Evolutionary conservation across 2,888 invertebrate species (phyloP).

Genomic region (Operophtera brumata): DNA sequence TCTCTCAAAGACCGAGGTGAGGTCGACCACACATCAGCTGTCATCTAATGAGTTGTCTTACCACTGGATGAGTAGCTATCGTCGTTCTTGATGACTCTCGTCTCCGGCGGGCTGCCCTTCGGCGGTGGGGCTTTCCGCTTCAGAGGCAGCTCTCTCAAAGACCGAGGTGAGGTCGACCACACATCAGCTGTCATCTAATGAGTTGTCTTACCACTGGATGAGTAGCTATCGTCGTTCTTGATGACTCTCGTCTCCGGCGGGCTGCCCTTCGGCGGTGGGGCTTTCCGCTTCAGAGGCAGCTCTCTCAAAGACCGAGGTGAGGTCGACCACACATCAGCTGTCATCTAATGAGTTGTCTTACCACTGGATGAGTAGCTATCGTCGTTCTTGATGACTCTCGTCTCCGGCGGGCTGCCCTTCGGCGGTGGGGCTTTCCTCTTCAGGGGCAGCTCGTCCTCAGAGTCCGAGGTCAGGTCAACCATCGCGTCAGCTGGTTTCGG

Average conservation of each 20-base stretch:
- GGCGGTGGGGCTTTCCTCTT: constrained; percentile 78
- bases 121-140: constrained; percentile 78
- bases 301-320: constrained; percentile 89
- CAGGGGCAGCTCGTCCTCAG: constrained; percentile 85
- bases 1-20: constrained; percentile 89
- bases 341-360: no score
- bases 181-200: constrained; percentile 59
- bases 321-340: constrained; percentile 80
- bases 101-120: constrained; percentile 66
- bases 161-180: constrained; percentile 87
- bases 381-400: constrained; percentile 51
- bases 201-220: constrained; percentile 56
- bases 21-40: constrained; percentile 80
- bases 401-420: constrained; percentile 66
- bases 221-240: constrained; percentile 66
- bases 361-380: constrained; percentile 65
- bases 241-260: constrained; percentile 57
- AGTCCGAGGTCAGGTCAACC: constrained; percentile 88
- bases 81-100: constrained; percentile 52
- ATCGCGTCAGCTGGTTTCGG: constrained; percentile 67
- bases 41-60: no score
- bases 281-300: constrained; percentile 83
- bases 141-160: constrained; percentile 86
- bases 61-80: constrained; percentile 65
- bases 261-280: constrained; percentile 60